phyloP scores from a whole-genome alignment of 2,113 vertebrate genomes.

The Pomatostomus ruficeps region DNA sequence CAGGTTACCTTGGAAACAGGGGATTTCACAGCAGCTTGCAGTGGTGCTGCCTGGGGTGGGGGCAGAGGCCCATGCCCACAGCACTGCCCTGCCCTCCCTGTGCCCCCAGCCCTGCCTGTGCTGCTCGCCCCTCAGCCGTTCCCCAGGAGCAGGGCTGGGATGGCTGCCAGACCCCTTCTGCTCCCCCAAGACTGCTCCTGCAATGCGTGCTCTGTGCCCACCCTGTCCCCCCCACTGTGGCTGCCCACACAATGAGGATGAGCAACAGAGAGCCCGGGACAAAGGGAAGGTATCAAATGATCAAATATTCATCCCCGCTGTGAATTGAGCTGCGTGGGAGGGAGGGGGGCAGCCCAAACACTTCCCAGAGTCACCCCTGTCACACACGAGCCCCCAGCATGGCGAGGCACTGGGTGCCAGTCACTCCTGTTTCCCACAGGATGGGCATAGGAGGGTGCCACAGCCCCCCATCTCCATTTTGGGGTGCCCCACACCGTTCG shows the following conservation, averaged over 20 bases:
- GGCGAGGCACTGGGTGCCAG: neutral
- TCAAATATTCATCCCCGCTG: neutral
- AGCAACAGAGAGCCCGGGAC: rapidly evolving
- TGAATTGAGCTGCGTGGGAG: neutral
- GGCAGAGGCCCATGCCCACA: rapidly evolving
- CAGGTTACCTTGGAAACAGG: neutral
- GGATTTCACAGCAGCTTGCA: neutral
- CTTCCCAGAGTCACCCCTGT: rapidly evolving
- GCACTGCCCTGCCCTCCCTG: neutral
- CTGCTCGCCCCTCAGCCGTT: neutral
- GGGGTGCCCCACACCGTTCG: neutral
- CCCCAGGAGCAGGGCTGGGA: rapidly evolving
- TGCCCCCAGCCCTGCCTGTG: neutral
- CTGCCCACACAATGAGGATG: rapidly evolving
- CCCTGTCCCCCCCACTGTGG: rapidly evolving
- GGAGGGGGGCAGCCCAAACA: neutral
- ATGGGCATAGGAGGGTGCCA: neutral
- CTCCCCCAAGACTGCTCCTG: neutral
- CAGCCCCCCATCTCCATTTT: neutral
- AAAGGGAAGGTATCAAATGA: neutral
- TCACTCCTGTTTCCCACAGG: neutral
- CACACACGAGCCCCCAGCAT: rapidly evolving
- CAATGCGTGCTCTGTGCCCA: neutral
- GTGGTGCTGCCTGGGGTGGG: neutral
- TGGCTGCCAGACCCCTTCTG: neutral